Percentiles rank a stretch among this genome's conserved stretches.
These are phyloP conservation scores for Aotus griseimembra DNA, from an alignment of 2,797 vertebrate genomes.

Conservation along the genomic window DNA sequence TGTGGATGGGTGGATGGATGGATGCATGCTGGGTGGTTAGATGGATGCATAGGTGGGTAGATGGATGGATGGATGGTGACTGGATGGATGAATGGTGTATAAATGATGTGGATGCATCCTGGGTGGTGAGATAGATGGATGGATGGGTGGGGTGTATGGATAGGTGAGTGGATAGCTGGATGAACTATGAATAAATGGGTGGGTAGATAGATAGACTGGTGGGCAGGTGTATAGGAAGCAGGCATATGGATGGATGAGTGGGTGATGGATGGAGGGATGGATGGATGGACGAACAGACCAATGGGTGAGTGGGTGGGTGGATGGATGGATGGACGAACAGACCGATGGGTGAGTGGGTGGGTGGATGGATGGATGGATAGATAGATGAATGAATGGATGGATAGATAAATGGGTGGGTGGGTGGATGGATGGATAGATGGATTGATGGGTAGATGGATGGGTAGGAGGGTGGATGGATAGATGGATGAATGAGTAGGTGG, in stretches of 20 bases:
- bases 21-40: too few species aligned
- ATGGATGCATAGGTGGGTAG: too few species aligned
- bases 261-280: too few species aligned
- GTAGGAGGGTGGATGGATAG: rapidly evolving
- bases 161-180: too few species aligned
- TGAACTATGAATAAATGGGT: too few species aligned
- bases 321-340: too few species aligned
- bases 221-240: not conserved
- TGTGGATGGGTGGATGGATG: too few species aligned
- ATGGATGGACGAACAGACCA: not conserved
- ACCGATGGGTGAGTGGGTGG: not conserved
- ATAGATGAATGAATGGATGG: too few species aligned
- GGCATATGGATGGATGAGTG: not conserved
- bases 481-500: not conserved
- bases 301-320: not conserved
- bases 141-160: too few species aligned
- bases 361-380: not conserved
- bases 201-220: too few species aligned
- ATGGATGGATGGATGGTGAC: not conserved
- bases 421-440: rapidly evolving
- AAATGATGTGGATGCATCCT: too few species aligned
- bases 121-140: not conserved
- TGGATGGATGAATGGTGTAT: not conserved
- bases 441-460: not conserved
- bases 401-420: not conserved